Evolutionary conservation across 2,797 vertebrate species (phyloP), one percentile per base, ranked within the genome.

Genomic region (Enteromius radiatus): DNA sequence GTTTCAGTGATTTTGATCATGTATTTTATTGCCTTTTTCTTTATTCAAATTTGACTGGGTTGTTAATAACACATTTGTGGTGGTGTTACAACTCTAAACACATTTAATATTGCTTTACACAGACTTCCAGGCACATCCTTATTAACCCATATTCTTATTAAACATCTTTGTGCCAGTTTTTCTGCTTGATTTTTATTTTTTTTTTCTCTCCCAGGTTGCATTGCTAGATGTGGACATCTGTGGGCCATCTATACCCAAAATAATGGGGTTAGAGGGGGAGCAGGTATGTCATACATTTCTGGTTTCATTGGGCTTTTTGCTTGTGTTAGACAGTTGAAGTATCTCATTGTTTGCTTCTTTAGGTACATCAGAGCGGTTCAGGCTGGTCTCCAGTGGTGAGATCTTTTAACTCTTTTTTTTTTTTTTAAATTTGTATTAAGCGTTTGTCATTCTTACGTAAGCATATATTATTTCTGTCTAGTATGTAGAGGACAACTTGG

Each of bases 341-440:
- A 23, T 52, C 15, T 31, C 11, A 63, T 9, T n/a, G 14, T 82
- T 3, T 56, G 14, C 2, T 33, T 33, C 23, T 8, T 2, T 81
- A 96, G 98, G 97, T 99, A 89, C 98, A 99, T 88, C 97, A 99
- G 91, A 99, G 98, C 41, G 97, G 96, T 2, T 99, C 97, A 0
- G 98, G 98, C 28, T 99, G 98, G 98, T 99, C 97, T 86, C 98
- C 97, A 23, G 98, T 99, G 96, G 98, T 99, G 85, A 94, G 94
- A 52, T 36, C 31, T 26, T 84, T 26, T 47, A 33, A 71, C 41
- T 26, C 9, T 83, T 0, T 52, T 11, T 5, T 82, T 9, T 47
- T 59, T 74, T 26, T n/a, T n/a, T n/a, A n/a, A 4, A 43, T 77
- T 43, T 76, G 49, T 3, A 67, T 36, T 38, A 65, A 71, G 19